These are phyloP conservation scores for Collichthys lucidus DNA, from an alignment of 2,113 vertebrate species.

Conservation along the genomic window DNA sequence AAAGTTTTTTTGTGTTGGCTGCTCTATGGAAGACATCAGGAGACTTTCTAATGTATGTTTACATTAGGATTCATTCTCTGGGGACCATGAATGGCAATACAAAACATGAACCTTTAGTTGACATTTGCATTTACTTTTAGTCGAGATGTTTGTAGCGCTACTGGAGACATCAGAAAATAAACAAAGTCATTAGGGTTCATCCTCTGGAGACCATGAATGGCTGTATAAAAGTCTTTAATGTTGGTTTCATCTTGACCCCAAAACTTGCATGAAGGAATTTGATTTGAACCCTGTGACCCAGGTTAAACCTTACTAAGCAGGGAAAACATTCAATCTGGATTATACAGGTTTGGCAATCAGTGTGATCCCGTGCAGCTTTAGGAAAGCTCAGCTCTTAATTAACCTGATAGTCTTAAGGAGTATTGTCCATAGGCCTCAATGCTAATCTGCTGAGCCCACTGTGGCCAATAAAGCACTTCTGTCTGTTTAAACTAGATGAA, in stretches of 20 bases:
- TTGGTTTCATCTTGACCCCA: neutral
- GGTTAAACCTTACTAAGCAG: constrained; percentile 6
- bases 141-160: neutral
- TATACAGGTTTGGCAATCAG: constrained; percentile 23
- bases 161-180: neutral
- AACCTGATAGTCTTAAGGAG: constrained; percentile 44
- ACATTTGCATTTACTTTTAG: too few species aligned
- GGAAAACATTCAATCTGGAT: constrained; percentile 58
- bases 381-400: constrained; percentile 50
- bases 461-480: constrained; percentile 28
- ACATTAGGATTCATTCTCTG: neutral
- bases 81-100: neutral
- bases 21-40: neutral
- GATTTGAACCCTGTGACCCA: constrained; percentile 32
- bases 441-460: constrained; percentile 48
- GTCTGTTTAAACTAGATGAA: constrained; percentile 30
- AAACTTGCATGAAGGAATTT: neutral
- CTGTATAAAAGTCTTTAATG: neutral
- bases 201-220: neutral
- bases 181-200: neutral
- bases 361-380: constrained; percentile 36
- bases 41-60: neutral
- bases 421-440: constrained; percentile 26
- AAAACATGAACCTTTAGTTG: too few species aligned
- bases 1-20: neutral